Evolutionary conservation across 2,113 vertebrate species (phyloP).

Genomic region (Canis aureus): DNA sequence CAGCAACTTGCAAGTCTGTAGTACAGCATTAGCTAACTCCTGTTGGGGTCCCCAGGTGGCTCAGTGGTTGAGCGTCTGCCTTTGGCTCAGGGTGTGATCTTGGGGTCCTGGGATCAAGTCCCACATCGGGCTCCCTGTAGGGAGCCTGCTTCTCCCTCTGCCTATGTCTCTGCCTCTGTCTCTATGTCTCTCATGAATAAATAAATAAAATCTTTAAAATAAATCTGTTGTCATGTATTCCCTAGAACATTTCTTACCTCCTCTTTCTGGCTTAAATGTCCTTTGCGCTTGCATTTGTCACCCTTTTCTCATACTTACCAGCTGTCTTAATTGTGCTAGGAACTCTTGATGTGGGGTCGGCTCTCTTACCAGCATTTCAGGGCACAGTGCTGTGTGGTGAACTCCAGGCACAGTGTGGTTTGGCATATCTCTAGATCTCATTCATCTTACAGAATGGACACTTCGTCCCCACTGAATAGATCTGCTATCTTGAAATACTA

Average conservation of each 20-base stretch:
- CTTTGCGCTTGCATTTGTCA: neutral
- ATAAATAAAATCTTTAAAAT: too few relatives aligned
- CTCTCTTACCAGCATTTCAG: neutral
- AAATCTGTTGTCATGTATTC: neutral
- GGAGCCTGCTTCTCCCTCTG: too few relatives aligned
- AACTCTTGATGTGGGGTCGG: neutral
- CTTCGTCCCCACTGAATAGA: neutral
- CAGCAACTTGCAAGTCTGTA: neutral
- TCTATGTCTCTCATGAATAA: too few relatives aligned
- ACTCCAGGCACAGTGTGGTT: neutral
- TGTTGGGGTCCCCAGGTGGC: too few relatives aligned
- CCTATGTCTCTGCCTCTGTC: too few relatives aligned
- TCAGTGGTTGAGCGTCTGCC: too few relatives aligned
- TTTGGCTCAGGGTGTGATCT: too few relatives aligned
- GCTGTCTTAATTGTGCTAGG: neutral
- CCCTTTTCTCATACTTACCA: neutral
- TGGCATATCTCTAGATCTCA: neutral
- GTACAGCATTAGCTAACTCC: neutral
- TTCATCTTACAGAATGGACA: neutral
- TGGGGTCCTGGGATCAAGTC: too few relatives aligned
- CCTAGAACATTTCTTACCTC: neutral
- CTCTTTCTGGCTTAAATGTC: neutral
- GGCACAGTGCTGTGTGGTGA: neutral
- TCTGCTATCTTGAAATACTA: neutral
- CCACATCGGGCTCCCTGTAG: too few relatives aligned